Evolutionary conservation across 2,113 vertebrate species (phyloP), one percentile per base, ranked within the genome.

Genomic region (Sakesphorus luctuosus): DNA sequence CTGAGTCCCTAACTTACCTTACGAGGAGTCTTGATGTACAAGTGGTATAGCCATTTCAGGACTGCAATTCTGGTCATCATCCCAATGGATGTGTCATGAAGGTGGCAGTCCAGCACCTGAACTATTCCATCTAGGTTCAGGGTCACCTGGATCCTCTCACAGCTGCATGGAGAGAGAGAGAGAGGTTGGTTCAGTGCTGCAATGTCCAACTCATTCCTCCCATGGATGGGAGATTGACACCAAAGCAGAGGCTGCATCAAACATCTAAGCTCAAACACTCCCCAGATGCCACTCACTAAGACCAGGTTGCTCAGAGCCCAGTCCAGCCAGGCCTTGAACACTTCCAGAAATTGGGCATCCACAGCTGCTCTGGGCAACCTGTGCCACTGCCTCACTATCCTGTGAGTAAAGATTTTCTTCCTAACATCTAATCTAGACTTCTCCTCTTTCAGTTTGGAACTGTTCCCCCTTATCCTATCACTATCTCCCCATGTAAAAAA

Each of bases 1-100:
- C 38, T 0, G 7, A 58, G 31, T 15, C 10, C 5, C 35, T 10
- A 43, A 43, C 98, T 91, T 94, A 98, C 98, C 98, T 99, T 99
- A 72, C 99, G 98, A 20, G 99, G 99, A 2, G 99, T 99, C 97
- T 99, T 99, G 97, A 99, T 99, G 90, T 99, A 99, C 44, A 99
- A 98, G 94, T 99, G 99, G 97, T 99, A 99, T 13, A 99, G 98
- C 99, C 99, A 99, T 90, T 99, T 99, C 46, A 99, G 98, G 72
- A 99, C 99, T 2, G 99, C 98, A 18, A 99, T 99, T 81, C 99
- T 98, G 6, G 99, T 99, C 99, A 99, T 99, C 99, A 99, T 99
- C 38, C 99, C 99, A 13, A 98, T 99, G 75, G 98, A 98, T 0
- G 98, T 98, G 93, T 99, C 99, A 2, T 98, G 99, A 53, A 99